phyloP scores from a whole-genome alignment of 2,888 invertebrate genomes.

The Cancer borealis region DNA sequence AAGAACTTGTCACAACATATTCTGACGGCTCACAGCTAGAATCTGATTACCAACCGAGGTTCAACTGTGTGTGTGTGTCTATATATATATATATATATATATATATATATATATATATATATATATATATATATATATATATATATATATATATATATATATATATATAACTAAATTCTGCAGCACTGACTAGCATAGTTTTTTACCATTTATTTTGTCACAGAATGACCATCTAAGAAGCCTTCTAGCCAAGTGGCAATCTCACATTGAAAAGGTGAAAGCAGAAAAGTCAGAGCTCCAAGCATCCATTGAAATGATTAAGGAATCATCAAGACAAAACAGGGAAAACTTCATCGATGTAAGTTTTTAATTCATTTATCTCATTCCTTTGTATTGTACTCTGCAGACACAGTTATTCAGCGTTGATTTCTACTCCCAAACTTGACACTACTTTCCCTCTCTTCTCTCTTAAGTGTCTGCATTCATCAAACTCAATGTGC shows the following conservation, averaged over 20 bases:
- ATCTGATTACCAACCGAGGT: too few species aligned
- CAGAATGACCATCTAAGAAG: conserved; percentile 62
- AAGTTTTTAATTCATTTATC: neutral
- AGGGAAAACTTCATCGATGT: conserved; percentile 61
- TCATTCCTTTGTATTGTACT: neutral
- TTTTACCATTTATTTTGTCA: neutral
- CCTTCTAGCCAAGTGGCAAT: conserved; percentile 61
- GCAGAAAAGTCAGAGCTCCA: conserved; percentile 58
- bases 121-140: neutral
- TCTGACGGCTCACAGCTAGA: too few species aligned
- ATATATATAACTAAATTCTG: neutral
- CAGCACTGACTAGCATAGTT: neutral
- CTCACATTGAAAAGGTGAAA: conserved; percentile 44
- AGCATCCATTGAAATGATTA: conserved; percentile 18
- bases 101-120: too few species aligned
- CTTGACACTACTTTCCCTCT: too few species aligned
- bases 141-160: neutral
- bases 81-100: too few species aligned
- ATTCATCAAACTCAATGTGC: too few species aligned
- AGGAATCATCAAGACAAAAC: conserved; percentile 53
- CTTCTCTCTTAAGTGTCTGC: too few species aligned
- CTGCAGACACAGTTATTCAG: neutral
- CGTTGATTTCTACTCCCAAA: too few species aligned
- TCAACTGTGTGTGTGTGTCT: too few species aligned
- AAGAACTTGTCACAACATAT: too few species aligned